Evolutionary conservation across 2,113 vertebrate genomes (phyloP).

Genomic region (Syngnathoides biaculeatus): DNA sequence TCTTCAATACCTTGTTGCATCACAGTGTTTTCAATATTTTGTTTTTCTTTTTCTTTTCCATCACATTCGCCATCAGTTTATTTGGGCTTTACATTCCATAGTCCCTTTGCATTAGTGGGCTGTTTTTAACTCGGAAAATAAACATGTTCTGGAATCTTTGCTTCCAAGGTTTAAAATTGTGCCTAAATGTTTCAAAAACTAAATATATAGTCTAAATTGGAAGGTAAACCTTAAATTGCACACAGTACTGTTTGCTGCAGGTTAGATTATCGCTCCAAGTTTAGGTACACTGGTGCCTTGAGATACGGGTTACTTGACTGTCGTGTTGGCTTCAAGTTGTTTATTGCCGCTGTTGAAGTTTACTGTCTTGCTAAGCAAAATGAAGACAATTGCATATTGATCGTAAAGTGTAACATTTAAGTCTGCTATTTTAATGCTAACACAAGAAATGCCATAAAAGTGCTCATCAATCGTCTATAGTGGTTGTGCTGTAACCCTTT

Average conservation of each 20-base stretch:
- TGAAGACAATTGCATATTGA: no score
- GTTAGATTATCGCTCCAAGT: not conserved
- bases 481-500: not conserved
- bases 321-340: not conserved
- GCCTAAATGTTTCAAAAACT: not conserved
- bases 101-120: not conserved
- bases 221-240: not conserved
- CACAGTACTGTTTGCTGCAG: not conserved
- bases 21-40: constrained; percentile 48
- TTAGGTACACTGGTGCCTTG: not conserved
- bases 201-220: not conserved
- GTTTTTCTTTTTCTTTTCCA: constrained; percentile 11
- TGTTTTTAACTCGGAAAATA: not conserved
- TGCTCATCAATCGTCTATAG: not conserved
- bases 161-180: not conserved
- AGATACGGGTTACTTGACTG: not conserved
- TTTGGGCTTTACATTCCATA: constrained; percentile 74
- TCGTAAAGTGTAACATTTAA: not conserved
- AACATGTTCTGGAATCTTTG: not conserved
- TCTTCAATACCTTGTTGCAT: not conserved
- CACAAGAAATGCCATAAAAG: not conserved
- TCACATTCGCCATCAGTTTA: constrained; percentile 6
- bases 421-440: not conserved
- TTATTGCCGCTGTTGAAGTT: not conserved
- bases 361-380: no score